A percentile compares a stretch with the other conserved stretches of the same genome.
Evolutionary conservation across 2,888 invertebrate species (phyloP).

Genomic region (Drosophila nigritarsus): DNA sequence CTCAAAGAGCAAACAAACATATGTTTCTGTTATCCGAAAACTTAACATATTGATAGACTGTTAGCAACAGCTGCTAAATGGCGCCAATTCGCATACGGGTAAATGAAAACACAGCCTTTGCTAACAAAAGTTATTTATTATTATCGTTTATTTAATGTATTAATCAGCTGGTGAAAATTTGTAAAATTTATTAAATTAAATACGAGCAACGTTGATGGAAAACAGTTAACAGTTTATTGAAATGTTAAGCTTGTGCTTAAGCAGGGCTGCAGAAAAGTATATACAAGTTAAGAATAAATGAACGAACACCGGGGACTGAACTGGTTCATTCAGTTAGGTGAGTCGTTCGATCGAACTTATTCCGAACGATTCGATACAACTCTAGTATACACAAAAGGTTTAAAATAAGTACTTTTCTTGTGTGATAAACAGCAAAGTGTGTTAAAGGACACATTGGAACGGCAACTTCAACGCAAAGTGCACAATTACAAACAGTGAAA

Average conservation of each 20-base stretch:
- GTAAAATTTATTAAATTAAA: neutral
- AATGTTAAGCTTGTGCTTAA: neutral
- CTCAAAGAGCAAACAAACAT: constrained; percentile 20
- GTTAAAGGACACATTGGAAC: constrained; percentile 42
- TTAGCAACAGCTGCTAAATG: constrained; percentile 14
- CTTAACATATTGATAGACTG: constrained; percentile 1
- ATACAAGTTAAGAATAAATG: constrained; percentile 1
- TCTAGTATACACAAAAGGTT: constrained; percentile 77
- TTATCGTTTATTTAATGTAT: neutral
- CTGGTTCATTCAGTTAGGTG: constrained; percentile 12
- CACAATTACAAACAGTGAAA: constrained; percentile 39
- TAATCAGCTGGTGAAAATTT: neutral
- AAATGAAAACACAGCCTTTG: neutral
- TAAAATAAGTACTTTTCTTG: constrained; percentile 71
- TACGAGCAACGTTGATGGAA: neutral
- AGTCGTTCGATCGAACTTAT: constrained; percentile 46
- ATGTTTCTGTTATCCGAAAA: constrained; percentile 14
- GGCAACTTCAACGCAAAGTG: constrained; percentile 45
- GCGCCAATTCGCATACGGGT: neutral
- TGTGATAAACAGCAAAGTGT: constrained; percentile 60
- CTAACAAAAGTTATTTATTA: neutral
- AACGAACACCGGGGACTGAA: constrained; percentile 2
- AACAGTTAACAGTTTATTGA: neutral
- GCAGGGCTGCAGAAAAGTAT: constrained; percentile 13
- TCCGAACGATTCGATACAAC: constrained; percentile 53